A percentile compares a stretch with the other conserved stretches of the same genome.
phyloP scores from a whole-genome alignment of 2,888 invertebrate species.

The Habrosyne pyritoides region DNA sequence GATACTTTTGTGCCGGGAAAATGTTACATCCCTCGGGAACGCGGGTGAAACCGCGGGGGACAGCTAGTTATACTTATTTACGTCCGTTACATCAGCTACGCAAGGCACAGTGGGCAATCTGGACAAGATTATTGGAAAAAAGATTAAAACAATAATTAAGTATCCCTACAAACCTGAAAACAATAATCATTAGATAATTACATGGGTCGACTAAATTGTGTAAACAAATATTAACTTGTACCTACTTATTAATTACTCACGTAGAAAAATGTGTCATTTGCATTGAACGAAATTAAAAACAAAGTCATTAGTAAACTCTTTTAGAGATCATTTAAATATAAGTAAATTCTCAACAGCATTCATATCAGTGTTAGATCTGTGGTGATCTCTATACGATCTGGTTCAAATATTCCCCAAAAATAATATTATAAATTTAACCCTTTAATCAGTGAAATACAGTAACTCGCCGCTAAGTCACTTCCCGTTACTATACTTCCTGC shows the following conservation, averaged over 20 bases:
- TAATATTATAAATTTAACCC: background rate
- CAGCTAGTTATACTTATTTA: too few relatives aligned
- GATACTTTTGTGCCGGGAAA: too few relatives aligned
- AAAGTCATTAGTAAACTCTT: background rate
- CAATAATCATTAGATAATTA: background rate
- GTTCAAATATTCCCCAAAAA: background rate
- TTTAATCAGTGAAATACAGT: slow-evolving; percentile 7
- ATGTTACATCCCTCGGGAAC: too few relatives aligned
- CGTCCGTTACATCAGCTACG: too few relatives aligned
- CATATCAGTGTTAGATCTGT: background rate
- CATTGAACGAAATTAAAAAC: background rate
- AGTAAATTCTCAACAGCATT: background rate
- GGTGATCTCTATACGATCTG: background rate
- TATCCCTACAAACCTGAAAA: background rate
- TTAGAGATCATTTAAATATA: background rate
- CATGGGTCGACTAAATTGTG: background rate
- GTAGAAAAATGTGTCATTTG: background rate
- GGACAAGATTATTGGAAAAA: too few relatives aligned
- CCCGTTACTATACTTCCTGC: slow-evolving; percentile 31
- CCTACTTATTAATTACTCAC: background rate
- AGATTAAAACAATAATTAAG: background rate
- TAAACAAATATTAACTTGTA: background rate
- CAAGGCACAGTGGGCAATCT: too few relatives aligned
- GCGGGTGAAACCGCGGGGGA: too few relatives aligned
- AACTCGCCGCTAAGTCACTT: slow-evolving; percentile 11